Percentiles rank a stretch among this genome's conserved stretches.
phyloP scores from a whole-genome alignment of 53 echinoderm and acorn worm species.

The Mesocentrotus franciscanus region DNA sequence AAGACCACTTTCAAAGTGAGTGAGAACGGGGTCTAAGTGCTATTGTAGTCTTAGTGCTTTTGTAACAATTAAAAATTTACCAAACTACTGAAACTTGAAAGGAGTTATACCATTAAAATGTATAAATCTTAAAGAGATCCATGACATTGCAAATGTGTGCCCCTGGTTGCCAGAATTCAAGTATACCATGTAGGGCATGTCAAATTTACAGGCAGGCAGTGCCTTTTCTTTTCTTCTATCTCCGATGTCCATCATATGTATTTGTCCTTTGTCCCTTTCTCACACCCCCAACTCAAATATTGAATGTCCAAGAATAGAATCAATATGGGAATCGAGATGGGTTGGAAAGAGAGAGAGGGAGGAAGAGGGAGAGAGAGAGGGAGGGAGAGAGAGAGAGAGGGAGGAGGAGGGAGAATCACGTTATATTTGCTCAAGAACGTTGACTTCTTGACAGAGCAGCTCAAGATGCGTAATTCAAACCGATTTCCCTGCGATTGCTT shows the following conservation, averaged over 20 bases:
- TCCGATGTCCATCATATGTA: not conserved
- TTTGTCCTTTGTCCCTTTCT: constrained; percentile 42
- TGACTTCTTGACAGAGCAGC: constrained; percentile 43
- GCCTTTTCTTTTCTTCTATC: not conserved
- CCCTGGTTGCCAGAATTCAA: not conserved
- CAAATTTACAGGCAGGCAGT: not conserved
- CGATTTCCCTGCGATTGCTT: constrained; percentile 35
- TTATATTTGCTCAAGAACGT: constrained; percentile 23
- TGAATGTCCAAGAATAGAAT: constrained; percentile 51
- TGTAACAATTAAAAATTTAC: no score
- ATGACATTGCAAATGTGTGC: not conserved
- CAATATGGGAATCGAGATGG: not conserved
- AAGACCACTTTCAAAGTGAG: no score
- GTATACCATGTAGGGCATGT: not conserved
- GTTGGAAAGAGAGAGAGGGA: not conserved
- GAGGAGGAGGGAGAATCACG: not conserved
- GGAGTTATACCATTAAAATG: not conserved
- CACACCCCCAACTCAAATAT: constrained; percentile 67
- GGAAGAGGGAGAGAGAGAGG: not conserved
- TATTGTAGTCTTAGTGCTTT: no score
- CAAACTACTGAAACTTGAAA: no score
- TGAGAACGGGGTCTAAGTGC: no score
- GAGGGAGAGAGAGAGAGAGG: not conserved
- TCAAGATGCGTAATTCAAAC: constrained; percentile 42
- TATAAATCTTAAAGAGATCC: not conserved